phyloP scores from a whole-genome alignment of 2,888 invertebrate species.

The Ditula angustiorana region DNA sequence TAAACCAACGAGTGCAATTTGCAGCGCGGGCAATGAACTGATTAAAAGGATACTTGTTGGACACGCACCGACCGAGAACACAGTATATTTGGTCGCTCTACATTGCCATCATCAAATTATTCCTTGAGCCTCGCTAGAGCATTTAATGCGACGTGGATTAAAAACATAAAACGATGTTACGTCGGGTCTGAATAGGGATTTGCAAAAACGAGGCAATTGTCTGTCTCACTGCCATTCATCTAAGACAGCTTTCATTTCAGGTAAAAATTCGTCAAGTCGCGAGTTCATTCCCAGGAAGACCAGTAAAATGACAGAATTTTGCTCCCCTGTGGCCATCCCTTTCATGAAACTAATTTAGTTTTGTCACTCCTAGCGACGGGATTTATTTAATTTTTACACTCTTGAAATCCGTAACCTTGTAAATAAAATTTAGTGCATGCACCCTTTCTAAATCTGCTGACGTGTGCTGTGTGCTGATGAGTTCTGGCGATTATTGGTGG shows the following conservation, averaged over 20 bases:
- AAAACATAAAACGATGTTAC: conserved; percentile 7
- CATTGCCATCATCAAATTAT: not conserved
- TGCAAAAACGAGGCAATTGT: conserved; percentile 12
- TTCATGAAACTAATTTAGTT: not conserved
- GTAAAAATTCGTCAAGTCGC: not conserved
- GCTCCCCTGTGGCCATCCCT: not conserved
- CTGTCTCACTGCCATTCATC: conserved; percentile 20
- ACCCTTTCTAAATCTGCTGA: not conserved
- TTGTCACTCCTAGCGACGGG: not conserved
- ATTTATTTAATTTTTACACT: not conserved
- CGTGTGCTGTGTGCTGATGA: not conserved
- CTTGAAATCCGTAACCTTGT: not conserved
- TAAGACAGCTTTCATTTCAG: conserved; percentile 12
- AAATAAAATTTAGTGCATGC: not conserved
- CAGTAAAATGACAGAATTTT: not conserved
- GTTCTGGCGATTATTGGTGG: conserved; percentile 2
- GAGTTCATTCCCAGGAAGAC: not conserved
- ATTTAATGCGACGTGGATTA: conserved; percentile 2
- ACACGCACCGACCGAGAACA: not conserved
- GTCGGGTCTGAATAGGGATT: not conserved
- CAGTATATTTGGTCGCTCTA: not conserved
- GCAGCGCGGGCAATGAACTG: conserved; percentile 32
- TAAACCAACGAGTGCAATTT: conserved; percentile 31
- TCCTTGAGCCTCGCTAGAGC: not conserved
- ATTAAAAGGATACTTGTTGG: conserved; percentile 10